These are phyloP conservation scores for Vimba vimba DNA, from an alignment of 2,113 vertebrate species.

Conservation along the genomic window DNA sequence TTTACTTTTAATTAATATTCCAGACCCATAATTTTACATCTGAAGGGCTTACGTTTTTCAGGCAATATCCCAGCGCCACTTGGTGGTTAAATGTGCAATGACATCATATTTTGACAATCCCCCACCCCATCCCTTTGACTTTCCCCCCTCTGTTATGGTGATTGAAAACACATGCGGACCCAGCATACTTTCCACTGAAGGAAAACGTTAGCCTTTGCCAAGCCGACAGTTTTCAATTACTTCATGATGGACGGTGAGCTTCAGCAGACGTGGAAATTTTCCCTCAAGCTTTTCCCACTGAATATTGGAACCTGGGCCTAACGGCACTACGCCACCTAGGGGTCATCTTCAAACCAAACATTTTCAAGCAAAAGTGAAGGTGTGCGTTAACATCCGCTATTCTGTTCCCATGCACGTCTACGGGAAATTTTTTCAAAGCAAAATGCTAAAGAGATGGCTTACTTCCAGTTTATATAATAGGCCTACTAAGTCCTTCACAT, in stretches of 20 bases:
- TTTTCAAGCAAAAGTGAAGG: neutral
- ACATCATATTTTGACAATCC: conserved; percentile 49
- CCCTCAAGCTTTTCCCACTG: conserved; percentile 56
- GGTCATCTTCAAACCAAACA: neutral
- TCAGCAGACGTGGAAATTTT: conserved; percentile 52
- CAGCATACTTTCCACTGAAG: conserved; percentile 76
- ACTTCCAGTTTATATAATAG: neutral
- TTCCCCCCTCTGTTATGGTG: conserved; percentile 55
- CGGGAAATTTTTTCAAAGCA: neutral
- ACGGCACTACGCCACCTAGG: conserved; percentile 24
- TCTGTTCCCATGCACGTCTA: neutral
- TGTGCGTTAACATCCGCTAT: neutral
- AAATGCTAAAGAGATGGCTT: neutral
- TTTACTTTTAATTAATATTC: neutral
- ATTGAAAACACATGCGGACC: conserved; percentile 80
- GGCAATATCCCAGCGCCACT: conserved; percentile 65
- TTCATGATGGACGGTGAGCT: conserved; percentile 53
- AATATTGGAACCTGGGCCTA: neutral
- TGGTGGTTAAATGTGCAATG: conserved; percentile 58
- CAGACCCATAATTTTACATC: neutral
- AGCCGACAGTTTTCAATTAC: conserved; percentile 64
- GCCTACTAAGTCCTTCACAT: neutral
- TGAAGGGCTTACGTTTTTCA: neutral
- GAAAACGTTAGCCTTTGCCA: conserved; percentile 69
- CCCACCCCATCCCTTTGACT: neutral